Evolutionary conservation across 2,797 vertebrate species (phyloP).

Genomic region (Eulemur mongoz): DNA sequence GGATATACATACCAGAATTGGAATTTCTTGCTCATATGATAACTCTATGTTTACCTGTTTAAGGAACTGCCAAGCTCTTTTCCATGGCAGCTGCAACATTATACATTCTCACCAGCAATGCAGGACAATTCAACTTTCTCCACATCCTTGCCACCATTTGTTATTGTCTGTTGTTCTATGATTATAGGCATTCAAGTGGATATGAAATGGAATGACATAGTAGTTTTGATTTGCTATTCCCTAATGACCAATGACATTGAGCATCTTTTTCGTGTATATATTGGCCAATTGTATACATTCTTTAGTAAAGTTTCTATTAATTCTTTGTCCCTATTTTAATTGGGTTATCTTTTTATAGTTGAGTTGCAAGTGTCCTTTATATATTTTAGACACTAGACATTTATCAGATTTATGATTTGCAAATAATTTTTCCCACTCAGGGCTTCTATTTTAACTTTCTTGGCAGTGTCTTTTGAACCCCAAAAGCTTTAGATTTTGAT

Average conservation of each 20-base stretch:
- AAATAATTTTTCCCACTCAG: background rate
- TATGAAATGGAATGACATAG: background rate
- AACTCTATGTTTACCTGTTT: background rate
- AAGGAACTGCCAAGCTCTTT: background rate
- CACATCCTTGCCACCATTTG: background rate
- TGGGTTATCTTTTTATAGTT: background rate
- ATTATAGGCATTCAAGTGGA: background rate
- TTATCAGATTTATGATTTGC: background rate
- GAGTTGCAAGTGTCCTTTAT: background rate
- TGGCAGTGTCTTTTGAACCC: background rate
- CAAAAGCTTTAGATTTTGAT: background rate
- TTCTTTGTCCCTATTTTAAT: background rate
- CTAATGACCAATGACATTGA: background rate
- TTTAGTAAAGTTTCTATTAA: background rate
- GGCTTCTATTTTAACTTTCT: background rate
- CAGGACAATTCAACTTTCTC: background rate
- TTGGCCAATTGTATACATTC: background rate
- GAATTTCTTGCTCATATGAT: background rate
- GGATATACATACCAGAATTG: background rate
- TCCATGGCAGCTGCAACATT: background rate
- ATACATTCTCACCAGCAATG: background rate
- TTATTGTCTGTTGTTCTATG: background rate
- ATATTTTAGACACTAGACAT: background rate
- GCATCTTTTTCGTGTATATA: background rate
- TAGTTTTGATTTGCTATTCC: background rate